Conservation (phyloP, 2,797 vertebrate species). For the Lycodopsis pacificus region DNA sequence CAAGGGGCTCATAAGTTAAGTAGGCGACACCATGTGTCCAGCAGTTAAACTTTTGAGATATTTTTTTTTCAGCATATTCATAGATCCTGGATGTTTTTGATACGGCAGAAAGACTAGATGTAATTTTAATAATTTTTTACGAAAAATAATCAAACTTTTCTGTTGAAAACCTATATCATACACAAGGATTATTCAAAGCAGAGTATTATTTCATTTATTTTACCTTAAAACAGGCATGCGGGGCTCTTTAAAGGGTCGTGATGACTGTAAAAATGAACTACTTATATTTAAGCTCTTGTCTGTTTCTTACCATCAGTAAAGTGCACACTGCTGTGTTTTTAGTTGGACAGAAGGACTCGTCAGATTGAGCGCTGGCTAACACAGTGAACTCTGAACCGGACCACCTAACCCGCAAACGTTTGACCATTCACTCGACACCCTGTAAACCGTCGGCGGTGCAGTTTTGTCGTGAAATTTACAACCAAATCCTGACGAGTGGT, state of each 20-base stretch:
- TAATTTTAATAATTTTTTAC: too few relatives aligned
- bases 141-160: not conserved
- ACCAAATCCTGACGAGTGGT: conserved; percentile 5
- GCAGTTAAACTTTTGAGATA: too few relatives aligned
- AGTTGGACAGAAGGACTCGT: not conserved
- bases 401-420: conserved; percentile 47
- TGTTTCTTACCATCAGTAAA: not conserved
- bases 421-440: conserved; percentile 53
- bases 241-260: not conserved
- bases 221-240: too few relatives aligned
- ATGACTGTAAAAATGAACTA: not conserved
- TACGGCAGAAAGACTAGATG: too few relatives aligned
- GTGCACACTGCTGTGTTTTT: not conserved
- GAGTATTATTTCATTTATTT: not conserved
- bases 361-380: conserved; percentile 23
- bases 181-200: not conserved
- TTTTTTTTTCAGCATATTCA: too few relatives aligned
- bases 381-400: conserved; percentile 76
- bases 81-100: too few relatives aligned
- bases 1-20: too few relatives aligned
- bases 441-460: conserved; percentile 3
- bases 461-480: conserved; percentile 2
- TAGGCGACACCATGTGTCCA: too few relatives aligned
- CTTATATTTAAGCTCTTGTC: not conserved
- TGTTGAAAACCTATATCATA: not conserved